Conservation (phyloP, 1,140 invertebrate genomes). For the Drosophila truncata region DNA sequence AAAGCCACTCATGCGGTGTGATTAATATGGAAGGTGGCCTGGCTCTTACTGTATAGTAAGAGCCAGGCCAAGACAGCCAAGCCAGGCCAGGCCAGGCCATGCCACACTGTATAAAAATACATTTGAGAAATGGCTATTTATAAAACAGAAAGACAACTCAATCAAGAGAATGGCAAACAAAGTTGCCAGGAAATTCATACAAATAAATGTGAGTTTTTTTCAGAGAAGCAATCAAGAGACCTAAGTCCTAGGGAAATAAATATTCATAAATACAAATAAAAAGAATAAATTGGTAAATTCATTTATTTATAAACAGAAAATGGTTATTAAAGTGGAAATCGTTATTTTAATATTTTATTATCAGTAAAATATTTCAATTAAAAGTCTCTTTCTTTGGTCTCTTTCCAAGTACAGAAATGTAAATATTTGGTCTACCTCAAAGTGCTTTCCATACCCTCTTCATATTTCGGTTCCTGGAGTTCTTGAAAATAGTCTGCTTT, state of each 20-base stretch:
- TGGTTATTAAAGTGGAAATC: not conserved
- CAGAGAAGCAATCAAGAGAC: not conserved
- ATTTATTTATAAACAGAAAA: not conserved
- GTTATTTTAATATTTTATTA: not conserved
- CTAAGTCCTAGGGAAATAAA: not conserved
- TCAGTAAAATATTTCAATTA: not conserved
- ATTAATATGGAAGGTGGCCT: constrained; percentile 76
- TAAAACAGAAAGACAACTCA: constrained; percentile 56
- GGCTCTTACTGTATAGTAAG: too few species aligned
- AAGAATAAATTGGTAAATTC: not conserved
- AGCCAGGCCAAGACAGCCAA: constrained; percentile 8
- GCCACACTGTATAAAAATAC: constrained; percentile 14
- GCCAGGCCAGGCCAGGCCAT: not conserved
- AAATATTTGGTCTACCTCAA: constrained; percentile 3
- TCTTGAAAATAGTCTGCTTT: constrained; percentile 29
- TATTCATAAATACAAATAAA: not conserved
- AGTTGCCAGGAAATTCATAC: not conserved
- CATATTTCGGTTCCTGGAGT: constrained; percentile 11
- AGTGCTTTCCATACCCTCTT: constrained; percentile 3
- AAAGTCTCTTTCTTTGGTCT: too few species aligned
- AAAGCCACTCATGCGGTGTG: constrained; percentile 76
- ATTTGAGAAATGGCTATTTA: constrained; percentile 42
- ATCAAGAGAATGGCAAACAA: constrained; percentile 37
- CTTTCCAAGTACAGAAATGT: not conserved
- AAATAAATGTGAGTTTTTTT: not conserved